These are phyloP conservation scores for Athripsodes cinereus DNA, from an alignment of 2,888 invertebrate genomes.

Conservation along the genomic window DNA sequence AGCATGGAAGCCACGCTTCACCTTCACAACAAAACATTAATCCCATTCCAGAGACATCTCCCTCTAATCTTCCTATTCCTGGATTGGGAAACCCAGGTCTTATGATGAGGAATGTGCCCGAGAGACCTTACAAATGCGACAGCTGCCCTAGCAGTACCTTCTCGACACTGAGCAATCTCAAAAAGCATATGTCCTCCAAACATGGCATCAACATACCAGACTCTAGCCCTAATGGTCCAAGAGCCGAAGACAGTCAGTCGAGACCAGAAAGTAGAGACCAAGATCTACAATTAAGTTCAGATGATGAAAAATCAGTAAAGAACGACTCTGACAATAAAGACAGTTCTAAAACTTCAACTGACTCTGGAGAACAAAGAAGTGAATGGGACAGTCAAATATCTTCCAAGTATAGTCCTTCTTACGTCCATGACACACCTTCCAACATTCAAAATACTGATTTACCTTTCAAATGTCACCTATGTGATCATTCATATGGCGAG, in stretches of 20 bases:
- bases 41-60: constrained; percentile 31
- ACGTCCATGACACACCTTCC: constrained; percentile 16
- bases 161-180: constrained; percentile 69
- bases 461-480: constrained; percentile 89
- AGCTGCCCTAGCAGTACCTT: constrained; percentile 79
- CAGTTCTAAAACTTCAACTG: constrained; percentile 2
- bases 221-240: constrained; percentile 42
- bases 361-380: neutral
- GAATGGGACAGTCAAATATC: constrained; percentile 26
- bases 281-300: constrained; percentile 19
- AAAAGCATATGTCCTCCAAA: constrained; percentile 70
- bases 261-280: constrained; percentile 30
- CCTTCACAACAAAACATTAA: constrained; percentile 22
- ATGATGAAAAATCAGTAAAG: constrained; percentile 32
- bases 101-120: constrained; percentile 62
- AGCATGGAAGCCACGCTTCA: constrained; percentile 55
- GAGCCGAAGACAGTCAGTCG: constrained; percentile 12
- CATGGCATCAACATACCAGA: constrained; percentile 51
- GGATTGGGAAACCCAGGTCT: constrained; percentile 37
- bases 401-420: constrained; percentile 21
- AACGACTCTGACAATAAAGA: constrained; percentile 28
- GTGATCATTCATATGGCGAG: constrained; percentile 79
- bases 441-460: constrained; percentile 50
- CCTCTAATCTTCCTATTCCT: constrained; percentile 33
- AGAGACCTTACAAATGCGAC: constrained; percentile 72